These are phyloP conservation scores for Drosophila melanogaster DNA, from an alignment of 1,140 invertebrate genomes.

Conservation along the genomic window DNA sequence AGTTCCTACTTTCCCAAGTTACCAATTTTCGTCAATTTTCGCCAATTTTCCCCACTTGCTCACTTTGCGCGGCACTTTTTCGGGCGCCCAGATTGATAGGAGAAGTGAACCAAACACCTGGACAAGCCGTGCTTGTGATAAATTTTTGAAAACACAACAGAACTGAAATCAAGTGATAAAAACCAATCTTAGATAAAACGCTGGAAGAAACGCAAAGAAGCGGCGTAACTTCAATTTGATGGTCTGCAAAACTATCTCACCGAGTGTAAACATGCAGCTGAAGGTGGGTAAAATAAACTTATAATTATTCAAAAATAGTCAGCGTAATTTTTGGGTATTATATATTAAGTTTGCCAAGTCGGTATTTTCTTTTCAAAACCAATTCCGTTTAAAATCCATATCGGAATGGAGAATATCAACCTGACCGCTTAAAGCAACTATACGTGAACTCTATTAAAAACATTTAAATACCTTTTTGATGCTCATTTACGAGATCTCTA, in stretches of 20 bases:
- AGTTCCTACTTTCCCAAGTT: neutral
- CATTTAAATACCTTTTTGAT: slow-evolving; percentile 27
- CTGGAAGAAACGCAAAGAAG: slow-evolving; percentile 18
- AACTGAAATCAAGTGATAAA: slow-evolving; percentile 66
- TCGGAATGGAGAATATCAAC: neutral
- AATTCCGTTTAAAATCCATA: neutral
- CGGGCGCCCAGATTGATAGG: slow-evolving; percentile 14
- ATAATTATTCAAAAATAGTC: neutral
- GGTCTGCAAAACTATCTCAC: slow-evolving; percentile 65
- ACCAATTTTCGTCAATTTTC: no score
- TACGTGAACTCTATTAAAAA: slow-evolving; percentile 15
- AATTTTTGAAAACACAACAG: slow-evolving; percentile 44
- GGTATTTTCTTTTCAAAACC: neutral
- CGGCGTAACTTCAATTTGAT: slow-evolving; percentile 44
- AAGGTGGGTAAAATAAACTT: slow-evolving; percentile 53
- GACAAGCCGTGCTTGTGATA: slow-evolving; percentile 63
- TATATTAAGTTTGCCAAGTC: no score
- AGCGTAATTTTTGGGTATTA: no score
- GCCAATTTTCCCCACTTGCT: neutral
- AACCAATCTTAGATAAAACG: slow-evolving; percentile 65
- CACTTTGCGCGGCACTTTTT: slow-evolving; percentile 29
- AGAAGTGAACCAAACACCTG: slow-evolving; percentile 22
- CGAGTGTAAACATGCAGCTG: slow-evolving; percentile 68
- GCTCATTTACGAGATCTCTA: slow-evolving; percentile 50
- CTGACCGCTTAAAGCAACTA: slow-evolving; percentile 10